phyloP scores from a whole-genome alignment of 2,888 invertebrate genomes.

The Rhorus exstirpatorius region DNA sequence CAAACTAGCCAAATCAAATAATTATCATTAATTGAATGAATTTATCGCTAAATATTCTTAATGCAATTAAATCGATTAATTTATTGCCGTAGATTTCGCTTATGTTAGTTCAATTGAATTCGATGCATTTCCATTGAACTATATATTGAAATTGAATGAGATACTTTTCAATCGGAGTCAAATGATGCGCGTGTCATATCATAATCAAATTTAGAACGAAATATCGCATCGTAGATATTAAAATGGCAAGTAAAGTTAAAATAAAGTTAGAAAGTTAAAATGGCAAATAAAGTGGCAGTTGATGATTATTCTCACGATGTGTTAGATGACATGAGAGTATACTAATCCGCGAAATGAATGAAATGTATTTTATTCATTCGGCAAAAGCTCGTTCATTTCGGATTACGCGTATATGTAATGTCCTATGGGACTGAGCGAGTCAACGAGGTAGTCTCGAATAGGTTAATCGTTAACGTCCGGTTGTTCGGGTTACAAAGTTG shows the following conservation, averaged over 20 bases:
- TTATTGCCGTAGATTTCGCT: no score
- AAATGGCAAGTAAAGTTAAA: neutral
- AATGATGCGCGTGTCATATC: neutral
- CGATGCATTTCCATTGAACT: no score
- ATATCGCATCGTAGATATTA: neutral
- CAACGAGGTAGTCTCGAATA: constrained; percentile 11
- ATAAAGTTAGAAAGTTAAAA: neutral
- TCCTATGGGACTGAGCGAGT: constrained; percentile 20
- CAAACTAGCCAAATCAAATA: no score
- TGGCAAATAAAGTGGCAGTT: neutral
- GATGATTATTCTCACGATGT: neutral
- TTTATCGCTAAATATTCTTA: no score
- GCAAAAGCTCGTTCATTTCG: constrained; percentile 19
- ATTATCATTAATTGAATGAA: no score
- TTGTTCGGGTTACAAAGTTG: constrained; percentile 56
- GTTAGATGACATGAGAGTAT: neutral
- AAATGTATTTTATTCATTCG: constrained; percentile 15
- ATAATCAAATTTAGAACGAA: neutral
- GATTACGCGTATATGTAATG: neutral
- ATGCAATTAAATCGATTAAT: no score
- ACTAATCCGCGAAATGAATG: neutral
- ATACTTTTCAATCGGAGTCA: neutral
- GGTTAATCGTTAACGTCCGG: constrained; percentile 60
- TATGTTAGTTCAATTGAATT: no score
- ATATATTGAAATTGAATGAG: no score